Evolutionary conservation across 2,113 vertebrate species (phyloP), one percentile per base, ranked within the genome.

Genomic region (Cebus imitator): DNA sequence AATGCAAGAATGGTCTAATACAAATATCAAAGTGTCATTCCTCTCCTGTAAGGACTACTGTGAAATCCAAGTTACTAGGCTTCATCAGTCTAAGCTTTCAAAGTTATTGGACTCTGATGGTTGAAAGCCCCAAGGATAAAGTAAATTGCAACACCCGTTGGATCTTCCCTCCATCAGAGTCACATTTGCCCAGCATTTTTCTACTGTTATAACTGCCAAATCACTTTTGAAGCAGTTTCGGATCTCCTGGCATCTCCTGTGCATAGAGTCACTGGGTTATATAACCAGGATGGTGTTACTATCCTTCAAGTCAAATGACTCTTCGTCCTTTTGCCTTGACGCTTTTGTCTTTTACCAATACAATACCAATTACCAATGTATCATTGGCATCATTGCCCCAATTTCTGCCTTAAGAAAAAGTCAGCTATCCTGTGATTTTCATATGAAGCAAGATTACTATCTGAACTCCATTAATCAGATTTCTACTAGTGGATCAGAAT

Each of bases 201-300:
- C 21, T 1, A 6, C 30, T 58, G 3, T 45, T n/a, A 5, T 3
- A 40, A 6, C 40, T 48, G 2, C 8, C 45, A 37, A 7, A 73
- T 72, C 5, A 9, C 35, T 9, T 57, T 30, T 64, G 25, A n/a
- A 57, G 17, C 37, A 73, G 9, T 3, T 3, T 64, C 5, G 2
- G 57, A 52, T 52, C 45, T 5, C 25, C 23, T 40, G 10, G 13
- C 5, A 18, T 35, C n/a, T 30, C 70, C 20, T 52, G 3, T 16
- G 23, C 1, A 0, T 37, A n/a, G 4, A 1, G 3, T 78, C 35
- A n/a, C 18, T 45, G 9, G 13, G 5, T 82, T 64, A n/a, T 40
- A 21, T 4, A 45, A 18, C 1, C 1, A 32, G 8, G 10, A 10
- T 18, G 32, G 9, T 3, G 0, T 43, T 81, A 16, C 9, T 52